These are phyloP conservation scores for Misgurnus mizolepis DNA, from an alignment of 2,113 vertebrate genomes.

Conservation along the genomic window DNA sequence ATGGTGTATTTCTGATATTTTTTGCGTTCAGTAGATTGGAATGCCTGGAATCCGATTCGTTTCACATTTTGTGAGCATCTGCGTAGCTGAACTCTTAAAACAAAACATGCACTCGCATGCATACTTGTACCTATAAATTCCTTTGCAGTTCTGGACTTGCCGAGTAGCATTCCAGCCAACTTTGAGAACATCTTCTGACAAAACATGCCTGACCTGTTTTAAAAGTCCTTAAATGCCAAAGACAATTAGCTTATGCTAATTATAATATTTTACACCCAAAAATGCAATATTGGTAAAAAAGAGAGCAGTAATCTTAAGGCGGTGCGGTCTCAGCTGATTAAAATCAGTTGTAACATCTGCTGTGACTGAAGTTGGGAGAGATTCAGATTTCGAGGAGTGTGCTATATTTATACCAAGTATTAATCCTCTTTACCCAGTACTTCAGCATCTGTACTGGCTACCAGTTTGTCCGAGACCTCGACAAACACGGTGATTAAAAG, in stretches of 20 bases:
- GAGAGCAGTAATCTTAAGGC: background rate
- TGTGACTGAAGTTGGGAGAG: background rate
- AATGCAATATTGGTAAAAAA: background rate
- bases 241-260: background rate
- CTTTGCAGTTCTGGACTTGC: conserved; percentile 19
- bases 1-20: conserved; percentile 29
- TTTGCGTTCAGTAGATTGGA: conserved; percentile 42
- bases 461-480: background rate
- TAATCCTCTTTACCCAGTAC: conserved; percentile 13
- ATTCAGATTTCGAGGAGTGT: conserved; percentile 6
- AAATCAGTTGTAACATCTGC: conserved; percentile 14
- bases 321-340: conserved; percentile 2
- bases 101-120: background rate
- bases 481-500: background rate
- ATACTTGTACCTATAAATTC: background rate
- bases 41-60: conserved; percentile 59
- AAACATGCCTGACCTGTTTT: background rate
- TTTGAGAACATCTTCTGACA: background rate
- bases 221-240: background rate
- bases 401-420: background rate
- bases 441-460: background rate
- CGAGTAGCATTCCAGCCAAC: conserved; percentile 21
- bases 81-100: conserved; percentile 15
- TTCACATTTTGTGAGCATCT: conserved; percentile 13
- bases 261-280: background rate